phyloP scores from a whole-genome alignment of 2,797 vertebrate species.

The Pachyuromys duprasi region DNA sequence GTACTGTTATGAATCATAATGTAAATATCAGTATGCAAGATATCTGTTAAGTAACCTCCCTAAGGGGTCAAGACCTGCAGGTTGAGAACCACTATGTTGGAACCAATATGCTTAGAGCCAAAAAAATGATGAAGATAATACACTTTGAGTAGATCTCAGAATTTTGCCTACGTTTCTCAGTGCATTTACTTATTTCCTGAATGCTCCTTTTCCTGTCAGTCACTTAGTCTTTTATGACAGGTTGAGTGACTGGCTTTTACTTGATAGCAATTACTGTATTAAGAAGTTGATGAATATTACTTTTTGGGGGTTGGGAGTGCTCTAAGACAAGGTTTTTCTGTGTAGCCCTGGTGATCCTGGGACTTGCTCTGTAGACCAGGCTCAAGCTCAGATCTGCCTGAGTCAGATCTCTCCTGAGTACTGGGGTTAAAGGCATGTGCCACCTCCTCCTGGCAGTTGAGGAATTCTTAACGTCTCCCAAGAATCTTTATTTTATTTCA shows the following conservation, averaged over 20 bases:
- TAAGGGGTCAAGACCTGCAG: neutral
- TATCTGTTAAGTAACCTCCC: neutral
- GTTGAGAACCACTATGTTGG: neutral
- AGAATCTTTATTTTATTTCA: no score
- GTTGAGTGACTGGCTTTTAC: conserved; percentile 28
- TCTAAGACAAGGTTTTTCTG: neutral
- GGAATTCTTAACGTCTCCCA: neutral
- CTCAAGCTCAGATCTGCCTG: neutral
- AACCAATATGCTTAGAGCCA: conserved; percentile 39
- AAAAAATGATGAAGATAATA: conserved; percentile 34
- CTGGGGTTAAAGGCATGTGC: neutral
- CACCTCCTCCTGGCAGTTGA: neutral
- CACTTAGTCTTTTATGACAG: conserved; percentile 29
- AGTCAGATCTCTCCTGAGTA: neutral
- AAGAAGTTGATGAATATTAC: neutral
- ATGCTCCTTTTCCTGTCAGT: conserved; percentile 6
- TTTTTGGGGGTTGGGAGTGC: neutral
- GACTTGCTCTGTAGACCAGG: neutral
- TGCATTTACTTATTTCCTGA: conserved; percentile 1
- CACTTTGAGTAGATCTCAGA: neutral
- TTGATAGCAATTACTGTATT: neutral
- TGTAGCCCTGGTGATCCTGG: neutral
- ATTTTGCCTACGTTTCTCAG: conserved; percentile 32
- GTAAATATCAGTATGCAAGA: neutral
- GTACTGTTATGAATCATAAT: neutral